Evolutionary conservation across 2,113 vertebrate species (phyloP).

Genomic region (Grammomys surdaster): DNA sequence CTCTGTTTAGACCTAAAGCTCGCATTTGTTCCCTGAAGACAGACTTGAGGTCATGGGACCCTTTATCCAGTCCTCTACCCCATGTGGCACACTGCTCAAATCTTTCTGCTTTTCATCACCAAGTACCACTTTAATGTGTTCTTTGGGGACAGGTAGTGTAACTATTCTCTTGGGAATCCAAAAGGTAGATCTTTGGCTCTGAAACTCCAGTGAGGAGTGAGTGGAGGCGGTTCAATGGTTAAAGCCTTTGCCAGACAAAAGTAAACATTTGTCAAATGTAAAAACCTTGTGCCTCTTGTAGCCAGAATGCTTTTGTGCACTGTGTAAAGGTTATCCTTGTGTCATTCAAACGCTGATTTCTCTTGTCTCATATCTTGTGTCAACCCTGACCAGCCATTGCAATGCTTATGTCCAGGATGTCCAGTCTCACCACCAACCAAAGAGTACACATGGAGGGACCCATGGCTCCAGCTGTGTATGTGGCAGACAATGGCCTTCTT

Average conservation of each 20-base stretch:
- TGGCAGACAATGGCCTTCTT: too few species aligned
- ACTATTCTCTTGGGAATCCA: not conserved
- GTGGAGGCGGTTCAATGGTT: not conserved
- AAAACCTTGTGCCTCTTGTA: too few species aligned
- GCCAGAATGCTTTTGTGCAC: too few species aligned
- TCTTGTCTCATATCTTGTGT: too few species aligned
- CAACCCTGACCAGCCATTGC: too few species aligned
- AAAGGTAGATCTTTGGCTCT: not conserved
- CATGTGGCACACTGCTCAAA: not conserved
- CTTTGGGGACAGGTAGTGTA: not conserved
- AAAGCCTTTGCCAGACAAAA: not conserved
- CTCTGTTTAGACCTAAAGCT: not conserved
- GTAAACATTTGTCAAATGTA: not conserved
- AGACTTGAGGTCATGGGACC: not conserved
- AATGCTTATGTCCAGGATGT: too few species aligned
- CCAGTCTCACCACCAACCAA: too few species aligned
- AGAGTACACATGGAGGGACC: too few species aligned
- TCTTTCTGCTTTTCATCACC: not conserved
- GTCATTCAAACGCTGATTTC: too few species aligned
- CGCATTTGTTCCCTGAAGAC: not conserved
- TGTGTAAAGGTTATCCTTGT: too few species aligned
- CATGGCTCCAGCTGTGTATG: too few species aligned
- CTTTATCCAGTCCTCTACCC: not conserved
- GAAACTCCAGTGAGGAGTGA: not conserved
- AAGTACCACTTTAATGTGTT: not conserved